Conservation (phyloP, 2,797 vertebrate genomes). For the Anolis apletophallus region DNA sequence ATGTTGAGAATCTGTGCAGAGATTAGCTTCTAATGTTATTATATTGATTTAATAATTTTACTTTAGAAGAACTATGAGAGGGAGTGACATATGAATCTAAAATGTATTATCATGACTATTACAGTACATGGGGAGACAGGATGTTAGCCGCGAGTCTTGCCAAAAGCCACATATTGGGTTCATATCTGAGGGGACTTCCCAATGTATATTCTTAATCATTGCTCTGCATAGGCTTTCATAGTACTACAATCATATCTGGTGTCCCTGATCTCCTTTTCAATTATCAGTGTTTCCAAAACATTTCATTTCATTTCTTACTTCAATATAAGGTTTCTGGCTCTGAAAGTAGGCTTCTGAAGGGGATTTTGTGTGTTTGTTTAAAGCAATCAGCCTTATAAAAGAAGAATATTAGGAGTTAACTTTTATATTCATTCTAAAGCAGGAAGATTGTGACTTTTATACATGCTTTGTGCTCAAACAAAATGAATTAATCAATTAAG, state of each 20-base stretch:
- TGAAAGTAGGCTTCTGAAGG: background rate
- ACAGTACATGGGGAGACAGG: background rate
- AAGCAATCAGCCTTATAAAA: background rate
- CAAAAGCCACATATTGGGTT: background rate
- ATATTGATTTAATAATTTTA: background rate
- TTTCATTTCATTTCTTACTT: background rate
- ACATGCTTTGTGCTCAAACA: too few relatives aligned
- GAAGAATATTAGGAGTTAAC: background rate
- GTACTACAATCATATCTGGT: background rate
- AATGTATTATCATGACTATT: background rate
- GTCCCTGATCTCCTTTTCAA: background rate
- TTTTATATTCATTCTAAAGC: background rate
- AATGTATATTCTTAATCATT: background rate
- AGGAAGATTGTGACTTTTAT: background rate
- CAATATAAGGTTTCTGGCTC: background rate
- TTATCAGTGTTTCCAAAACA: background rate
- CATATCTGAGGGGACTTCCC: conserved; percentile 1
- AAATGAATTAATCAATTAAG: too few relatives aligned
- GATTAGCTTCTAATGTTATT: background rate
- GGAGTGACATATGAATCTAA: background rate
- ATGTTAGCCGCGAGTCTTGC: background rate
- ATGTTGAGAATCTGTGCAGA: background rate
- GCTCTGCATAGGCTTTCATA: background rate
- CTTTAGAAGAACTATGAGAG: background rate
- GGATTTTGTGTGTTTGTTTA: background rate